phyloP scores from a whole-genome alignment of 1,140 invertebrate genomes.

The Venustaconcha ellipsiformis region DNA sequence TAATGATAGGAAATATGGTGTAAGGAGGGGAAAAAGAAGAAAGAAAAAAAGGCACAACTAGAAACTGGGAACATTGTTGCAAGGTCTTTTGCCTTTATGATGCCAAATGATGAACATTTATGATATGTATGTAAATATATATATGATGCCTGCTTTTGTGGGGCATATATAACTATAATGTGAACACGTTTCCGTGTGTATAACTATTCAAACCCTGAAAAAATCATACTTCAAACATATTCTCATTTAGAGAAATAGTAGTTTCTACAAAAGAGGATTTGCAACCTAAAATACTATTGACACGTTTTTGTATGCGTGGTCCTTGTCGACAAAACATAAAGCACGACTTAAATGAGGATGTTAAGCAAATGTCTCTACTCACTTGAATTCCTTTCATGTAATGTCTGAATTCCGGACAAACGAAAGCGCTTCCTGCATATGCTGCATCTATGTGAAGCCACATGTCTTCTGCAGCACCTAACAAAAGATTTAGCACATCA shows the following conservation, averaged over 20 bases:
- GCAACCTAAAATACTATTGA: too few species aligned
- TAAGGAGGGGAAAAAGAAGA: too few species aligned
- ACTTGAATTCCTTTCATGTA: constrained; percentile 88
- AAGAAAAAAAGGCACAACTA: too few species aligned
- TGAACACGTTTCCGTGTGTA: neutral
- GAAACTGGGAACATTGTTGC: too few species aligned
- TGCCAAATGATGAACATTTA: too few species aligned
- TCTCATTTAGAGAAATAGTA: too few species aligned
- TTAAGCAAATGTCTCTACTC: neutral
- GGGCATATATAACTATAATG: neutral
- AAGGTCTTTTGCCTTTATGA: too few species aligned
- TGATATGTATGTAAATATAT: neutral
- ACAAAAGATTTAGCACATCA: neutral
- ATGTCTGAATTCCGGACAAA: constrained; percentile 90
- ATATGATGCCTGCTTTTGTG: neutral
- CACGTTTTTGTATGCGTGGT: too few species aligned
- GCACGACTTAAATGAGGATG: neutral
- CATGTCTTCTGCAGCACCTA: constrained; percentile 74
- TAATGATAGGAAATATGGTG: too few species aligned
- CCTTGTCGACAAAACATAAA: neutral
- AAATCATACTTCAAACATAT: neutral
- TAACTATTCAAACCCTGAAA: neutral
- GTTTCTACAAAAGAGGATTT: too few species aligned
- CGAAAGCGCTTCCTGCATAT: constrained; percentile 82
- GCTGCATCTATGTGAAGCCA: constrained; percentile 96